phyloP scores from a whole-genome alignment of 1,140 invertebrate genomes.

The Phthorimaea operculella region DNA sequence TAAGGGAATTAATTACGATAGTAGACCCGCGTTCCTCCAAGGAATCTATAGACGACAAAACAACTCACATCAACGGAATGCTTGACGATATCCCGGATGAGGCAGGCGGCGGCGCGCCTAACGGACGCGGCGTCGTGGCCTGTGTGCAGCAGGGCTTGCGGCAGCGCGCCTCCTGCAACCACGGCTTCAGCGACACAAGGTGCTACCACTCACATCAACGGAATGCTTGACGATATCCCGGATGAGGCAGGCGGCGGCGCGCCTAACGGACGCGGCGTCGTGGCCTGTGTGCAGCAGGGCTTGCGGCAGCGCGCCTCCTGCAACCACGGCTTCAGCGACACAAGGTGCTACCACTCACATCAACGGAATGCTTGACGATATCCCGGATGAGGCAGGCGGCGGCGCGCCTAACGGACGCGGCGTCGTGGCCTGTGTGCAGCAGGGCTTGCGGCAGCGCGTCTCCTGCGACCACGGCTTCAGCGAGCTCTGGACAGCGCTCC shows the following conservation, averaged over 20 bases:
- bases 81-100: conserved; percentile 81
- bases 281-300: conserved; percentile 77
- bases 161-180: conserved; percentile 81
- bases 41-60: too few species aligned
- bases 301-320: conserved; percentile 79
- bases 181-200: conserved; percentile 79
- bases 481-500: conserved; percentile 76
- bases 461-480: conserved; percentile 80
- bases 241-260: conserved; percentile 77
- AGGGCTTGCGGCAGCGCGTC: conserved; percentile 79
- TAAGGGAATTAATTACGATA: too few species aligned
- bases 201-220: conserved; percentile 73
- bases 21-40: too few species aligned
- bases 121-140: conserved; percentile 77
- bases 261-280: conserved; percentile 74
- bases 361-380: conserved; percentile 80
- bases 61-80: conserved; percentile 76
- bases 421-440: conserved; percentile 75
- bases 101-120: conserved; percentile 75
- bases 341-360: conserved; percentile 73
- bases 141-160: conserved; percentile 74
- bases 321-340: conserved; percentile 79
- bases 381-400: conserved; percentile 79
- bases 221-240: conserved; percentile 83
- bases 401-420: conserved; percentile 75